Percentiles rank a stretch among this genome's conserved stretches.
phyloP scores from a whole-genome alignment of 2,797 vertebrate genomes.

The Anguilla obscura region DNA sequence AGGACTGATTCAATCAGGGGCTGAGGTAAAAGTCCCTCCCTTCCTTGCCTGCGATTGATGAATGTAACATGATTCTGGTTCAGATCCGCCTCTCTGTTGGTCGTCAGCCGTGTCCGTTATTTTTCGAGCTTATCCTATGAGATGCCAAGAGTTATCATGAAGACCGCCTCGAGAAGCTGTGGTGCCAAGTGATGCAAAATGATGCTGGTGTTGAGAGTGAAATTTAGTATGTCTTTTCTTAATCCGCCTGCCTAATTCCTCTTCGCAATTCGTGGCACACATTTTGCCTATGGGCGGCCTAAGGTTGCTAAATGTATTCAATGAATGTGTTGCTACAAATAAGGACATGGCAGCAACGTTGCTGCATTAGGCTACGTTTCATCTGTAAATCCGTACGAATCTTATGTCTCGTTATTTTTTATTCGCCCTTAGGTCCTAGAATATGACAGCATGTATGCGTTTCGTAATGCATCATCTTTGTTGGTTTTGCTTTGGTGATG shows the following conservation, averaged over 20 bases:
- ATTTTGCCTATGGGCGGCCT: background rate
- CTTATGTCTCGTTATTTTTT: background rate
- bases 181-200: conserved; percentile 47
- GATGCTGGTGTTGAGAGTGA: conserved; percentile 56
- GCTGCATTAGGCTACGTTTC: background rate
- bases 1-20: conserved; percentile 61
- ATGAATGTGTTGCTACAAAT: background rate
- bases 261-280: background rate
- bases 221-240: background rate
- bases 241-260: background rate
- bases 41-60: conserved; percentile 51
- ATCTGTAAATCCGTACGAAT: background rate
- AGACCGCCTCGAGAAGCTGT: conserved; percentile 32
- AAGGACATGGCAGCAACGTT: background rate
- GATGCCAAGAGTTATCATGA: conserved; percentile 33
- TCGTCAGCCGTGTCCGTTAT: background rate
- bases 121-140: background rate
- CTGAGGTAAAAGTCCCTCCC: conserved; percentile 55
- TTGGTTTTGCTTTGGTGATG: background rate
- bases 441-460: background rate
- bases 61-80: conserved; percentile 3
- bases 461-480: background rate
- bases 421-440: background rate
- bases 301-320: background rate
- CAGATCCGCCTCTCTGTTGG: conserved; percentile 55